Evolutionary conservation across 2,797 vertebrate species (phyloP), one percentile per base, ranked within the genome.

Genomic region (Novumbra hubbsi): DNA sequence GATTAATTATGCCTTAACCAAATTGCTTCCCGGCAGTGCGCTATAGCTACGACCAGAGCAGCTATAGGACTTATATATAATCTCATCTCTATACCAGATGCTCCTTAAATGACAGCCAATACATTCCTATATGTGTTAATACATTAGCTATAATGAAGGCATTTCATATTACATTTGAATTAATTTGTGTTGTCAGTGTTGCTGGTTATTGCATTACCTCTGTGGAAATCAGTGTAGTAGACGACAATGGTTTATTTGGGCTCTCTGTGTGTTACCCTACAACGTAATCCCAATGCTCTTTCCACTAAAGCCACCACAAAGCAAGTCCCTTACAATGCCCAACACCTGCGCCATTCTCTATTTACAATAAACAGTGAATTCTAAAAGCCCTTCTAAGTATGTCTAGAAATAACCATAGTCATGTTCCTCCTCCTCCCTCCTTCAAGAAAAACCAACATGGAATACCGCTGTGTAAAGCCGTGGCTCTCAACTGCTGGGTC

Each of bases 261-360:
- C 7, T 62, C 67, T 70, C 48, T 12, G 81, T 78, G 78, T 49
- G 83, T 88, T 88, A 86, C 79, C 79, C 63, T 86, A 85, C 90
- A 83, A 74, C 77, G 15, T 28, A 64, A 30, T 32, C 28, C 62
- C 62, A 27, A 30, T 38, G 17, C 48, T 78, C 76, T 75, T 75
- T 84, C 78, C 81, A 85, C 82, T 66, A 70, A 6, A 80, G 79
- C 16, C 62, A 86, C 81, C 75, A 76, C 52, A 27, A n/a, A 75
- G 81, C 66, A 67, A 14, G 68, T 74, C 71, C 64, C 70, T 78
- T 27, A 75, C 34, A 73, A 73, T 68, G 49, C 15, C 52, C 19
- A 57, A 57, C n/a, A 28, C 81, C 75, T 73, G 62, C 68, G 19
- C 65, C 50, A 64, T 63, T 75, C 74, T 68, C n/a, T 68, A 17